Base-by-base conservation (phyloP, 2,888 invertebrate species). In the Sepiola atlantica region DNA sequence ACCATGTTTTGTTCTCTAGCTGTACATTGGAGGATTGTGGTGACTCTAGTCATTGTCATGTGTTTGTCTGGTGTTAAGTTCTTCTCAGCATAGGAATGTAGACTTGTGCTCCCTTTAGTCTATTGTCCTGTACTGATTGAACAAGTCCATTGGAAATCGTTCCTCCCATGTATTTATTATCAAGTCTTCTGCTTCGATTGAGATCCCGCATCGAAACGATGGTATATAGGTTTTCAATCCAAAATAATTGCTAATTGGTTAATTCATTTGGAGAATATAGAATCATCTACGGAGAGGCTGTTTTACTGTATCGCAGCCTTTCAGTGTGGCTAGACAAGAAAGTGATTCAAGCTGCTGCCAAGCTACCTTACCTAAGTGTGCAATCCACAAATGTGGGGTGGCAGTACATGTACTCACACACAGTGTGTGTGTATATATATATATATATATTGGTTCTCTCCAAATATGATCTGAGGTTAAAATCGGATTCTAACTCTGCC, bases 81-180 rank as follows among this genome's bases (percentile, higher is more conserved):
- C n/a, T 92, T 92, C 55, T 92, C 54, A 92, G 92, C 45, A 92
- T 92, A 92, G 92, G 92, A 92, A 92, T 92, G 55, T 92, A 92
- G 92, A 92, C 92, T 93, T 57, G 35, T 55, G 61, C 77, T 93
- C 77, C 77, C 55, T 93, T 61, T 54, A 35, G 93, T 35, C 61
- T 93, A 93, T 93, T 57, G 57, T 57, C 93, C 93, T 61, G 77
- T 93, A 77, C 93, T 77, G 57, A 93, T 35, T 55, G 0, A 77
- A 92, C 28, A 21, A 18, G 14, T 55, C 45, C 10, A 45, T 45
- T 54, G 92, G 55, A 54, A 28, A 54, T 54, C 55, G 35, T 35
- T 35, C 55, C 55, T 92, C 92, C 92, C 55, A 45, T 54, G 92
- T 54, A 92, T 92, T 45, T 45, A 92, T 35, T 10, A 55, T 92